Evolutionary conservation across 1,140 invertebrate genomes (phyloP), one percentile per base, ranked within the genome.

Genomic region (Drosophila lowei): DNA sequence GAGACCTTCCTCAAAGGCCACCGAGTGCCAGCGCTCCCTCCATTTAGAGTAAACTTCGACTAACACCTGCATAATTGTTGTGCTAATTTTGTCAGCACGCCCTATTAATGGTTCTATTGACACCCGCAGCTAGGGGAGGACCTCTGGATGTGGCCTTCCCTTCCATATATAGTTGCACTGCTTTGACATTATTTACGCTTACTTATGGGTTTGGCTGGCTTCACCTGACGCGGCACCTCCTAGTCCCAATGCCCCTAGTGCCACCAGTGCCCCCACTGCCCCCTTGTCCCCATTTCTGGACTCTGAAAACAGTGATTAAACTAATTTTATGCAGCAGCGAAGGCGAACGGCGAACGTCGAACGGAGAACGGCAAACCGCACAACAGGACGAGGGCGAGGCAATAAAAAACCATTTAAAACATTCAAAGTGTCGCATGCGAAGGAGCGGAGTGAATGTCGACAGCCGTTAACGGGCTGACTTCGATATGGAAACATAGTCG

Each of bases 161-260:
- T 38, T 13, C 11, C 34, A 38, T 38, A 38, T 38, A 15, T 38
- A 79, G 66, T 63, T 77, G 80, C 80, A 86, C 72, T 86, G 80
- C 81, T 84, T 89, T 88, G 72, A 83, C 84, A 83, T 88, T 88
- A 81, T 88, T 88, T 89, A 83, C 83, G 83, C 74, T 88, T 88
- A 88, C 78, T 81, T 83, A 85, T 86, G 83, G 78, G 64, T 52
- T 85, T 77, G 80, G 72, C 67, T 66, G 18, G 53, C 57, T 43
- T 74, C 47, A 63, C 47, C 64, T 57, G 64, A 34, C 44, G 25
- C 18, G 38, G 53, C 15, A 18, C 18, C 18, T 18, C 18, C 18
- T 18, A 18, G 18, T 18, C 18, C 18, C 18, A 30, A 6, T 28
- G 7, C 9, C 34, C 34, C 30, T 9, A 34, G 9, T 38, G 9